These are phyloP conservation scores for Danio choprae DNA, from an alignment of 2,797 vertebrate species.

Conservation along the genomic window DNA sequence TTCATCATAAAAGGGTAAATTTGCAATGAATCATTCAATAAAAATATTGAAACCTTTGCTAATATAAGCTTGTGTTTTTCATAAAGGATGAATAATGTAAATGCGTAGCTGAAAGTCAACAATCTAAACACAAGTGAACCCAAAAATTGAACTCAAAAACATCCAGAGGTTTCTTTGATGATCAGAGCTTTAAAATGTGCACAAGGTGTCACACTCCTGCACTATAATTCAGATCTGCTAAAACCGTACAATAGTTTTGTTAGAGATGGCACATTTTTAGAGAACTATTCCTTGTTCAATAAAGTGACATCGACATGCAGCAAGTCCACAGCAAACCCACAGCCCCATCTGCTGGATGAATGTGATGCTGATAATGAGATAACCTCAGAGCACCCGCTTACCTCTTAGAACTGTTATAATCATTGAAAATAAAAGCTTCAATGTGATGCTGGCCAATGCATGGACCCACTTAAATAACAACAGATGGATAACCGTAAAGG, in stretches of 20 bases:
- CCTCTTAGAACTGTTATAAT: slow-evolving; percentile 7
- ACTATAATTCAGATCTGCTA: background rate
- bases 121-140: background rate
- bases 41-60: background rate
- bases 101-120: background rate
- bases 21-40: no score
- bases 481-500: slow-evolving; percentile 30
- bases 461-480: slow-evolving; percentile 33
- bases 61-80: background rate
- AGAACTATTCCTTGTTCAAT: background rate
- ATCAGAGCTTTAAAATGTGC: background rate
- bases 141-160: background rate
- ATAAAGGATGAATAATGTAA: background rate
- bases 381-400: background rate
- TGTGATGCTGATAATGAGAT: background rate
- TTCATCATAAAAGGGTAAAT: no score
- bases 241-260: background rate
- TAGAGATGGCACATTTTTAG: background rate
- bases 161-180: background rate
- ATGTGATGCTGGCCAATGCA: background rate
- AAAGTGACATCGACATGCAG: background rate
- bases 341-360: slow-evolving; percentile 30
- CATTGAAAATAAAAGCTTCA: slow-evolving; percentile 8
- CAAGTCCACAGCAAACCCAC: background rate
- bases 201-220: background rate